A percentile compares a stretch with the other conserved stretches of the same genome.
Conservation (phyloP, 2,113 vertebrate genomes). For the Corythoichthys intestinalis region DNA sequence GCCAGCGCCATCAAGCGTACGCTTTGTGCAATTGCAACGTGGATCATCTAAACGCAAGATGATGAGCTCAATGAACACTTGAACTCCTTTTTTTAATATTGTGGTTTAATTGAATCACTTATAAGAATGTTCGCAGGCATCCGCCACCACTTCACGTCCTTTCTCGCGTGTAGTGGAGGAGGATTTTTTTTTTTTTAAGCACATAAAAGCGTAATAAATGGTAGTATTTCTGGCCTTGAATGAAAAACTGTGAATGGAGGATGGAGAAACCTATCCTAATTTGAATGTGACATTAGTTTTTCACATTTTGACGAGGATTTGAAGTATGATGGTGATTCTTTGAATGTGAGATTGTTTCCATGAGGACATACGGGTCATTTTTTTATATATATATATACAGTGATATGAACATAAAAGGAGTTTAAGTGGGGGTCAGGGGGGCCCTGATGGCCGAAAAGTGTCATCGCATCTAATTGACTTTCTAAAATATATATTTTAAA, state of each 20-base stretch:
- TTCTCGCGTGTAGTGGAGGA: not conserved
- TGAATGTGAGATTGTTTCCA: too few species aligned
- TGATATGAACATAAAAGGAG: too few species aligned
- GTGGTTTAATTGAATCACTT: not conserved
- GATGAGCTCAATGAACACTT: not conserved
- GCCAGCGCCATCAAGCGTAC: not conserved
- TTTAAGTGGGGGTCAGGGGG: too few species aligned
- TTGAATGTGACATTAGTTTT: not conserved
- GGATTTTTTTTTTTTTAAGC: not conserved
- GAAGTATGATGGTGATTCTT: too few species aligned
- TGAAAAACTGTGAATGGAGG: not conserved
- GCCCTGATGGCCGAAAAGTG: too few species aligned
- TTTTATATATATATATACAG: too few species aligned
- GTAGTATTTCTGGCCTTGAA: not conserved
- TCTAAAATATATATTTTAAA: too few species aligned
- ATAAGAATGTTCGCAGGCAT: not conserved
- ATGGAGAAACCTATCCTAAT: not conserved
- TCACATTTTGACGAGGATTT: not conserved
- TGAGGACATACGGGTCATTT: too few species aligned
- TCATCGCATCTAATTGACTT: too few species aligned
- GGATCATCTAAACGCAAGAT: not conserved
- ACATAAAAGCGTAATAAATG: not conserved
- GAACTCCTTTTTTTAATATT: not conserved
- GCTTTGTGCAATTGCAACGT: not conserved
- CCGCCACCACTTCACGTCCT: not conserved